These are phyloP conservation scores for Malacoraja senta DNA, from an alignment of 2,797 vertebrate species.

Conservation along the genomic window DNA sequence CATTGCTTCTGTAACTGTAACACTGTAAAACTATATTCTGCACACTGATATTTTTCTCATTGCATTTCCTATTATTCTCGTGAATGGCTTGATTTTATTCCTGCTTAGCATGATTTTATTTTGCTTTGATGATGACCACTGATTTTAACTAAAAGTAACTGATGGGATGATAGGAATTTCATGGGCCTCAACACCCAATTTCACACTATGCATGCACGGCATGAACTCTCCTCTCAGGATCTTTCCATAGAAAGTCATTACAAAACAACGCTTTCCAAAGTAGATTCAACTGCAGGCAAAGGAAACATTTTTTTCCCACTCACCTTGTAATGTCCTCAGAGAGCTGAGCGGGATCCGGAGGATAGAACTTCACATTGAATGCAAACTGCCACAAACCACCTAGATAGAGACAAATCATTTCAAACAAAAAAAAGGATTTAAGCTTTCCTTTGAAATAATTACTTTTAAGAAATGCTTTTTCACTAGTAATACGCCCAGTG, in stretches of 20 bases:
- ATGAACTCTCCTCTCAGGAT: neutral
- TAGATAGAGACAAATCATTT: slow-evolving; percentile 52
- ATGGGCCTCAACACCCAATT: neutral
- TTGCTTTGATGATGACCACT: neutral
- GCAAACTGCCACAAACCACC: slow-evolving; percentile 90
- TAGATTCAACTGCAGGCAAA: neutral
- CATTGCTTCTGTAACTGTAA: too few relatives aligned
- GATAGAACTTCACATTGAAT: slow-evolving; percentile 97
- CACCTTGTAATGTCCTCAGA: slow-evolving; percentile 96
- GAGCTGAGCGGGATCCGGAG: slow-evolving; percentile 87
- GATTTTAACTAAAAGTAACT: neutral
- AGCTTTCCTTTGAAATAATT: neutral
- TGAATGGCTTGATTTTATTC: neutral
- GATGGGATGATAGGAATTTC: neutral
- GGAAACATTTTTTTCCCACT: neutral
- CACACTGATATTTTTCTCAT: too few relatives aligned
- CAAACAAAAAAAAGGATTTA: slow-evolving; percentile 37
- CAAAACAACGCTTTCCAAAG: neutral
- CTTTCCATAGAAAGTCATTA: neutral
- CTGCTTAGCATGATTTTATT: neutral
- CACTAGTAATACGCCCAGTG: neutral
- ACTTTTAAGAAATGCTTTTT: neutral
- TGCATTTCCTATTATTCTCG: too few relatives aligned
- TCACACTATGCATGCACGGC: neutral
- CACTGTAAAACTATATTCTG: too few relatives aligned